Evolutionary conservation across 92 coral and sea anemone species (phyloP), one percentile per base, ranked within the genome.

Genomic region (Umimayanthus kanabou): DNA sequence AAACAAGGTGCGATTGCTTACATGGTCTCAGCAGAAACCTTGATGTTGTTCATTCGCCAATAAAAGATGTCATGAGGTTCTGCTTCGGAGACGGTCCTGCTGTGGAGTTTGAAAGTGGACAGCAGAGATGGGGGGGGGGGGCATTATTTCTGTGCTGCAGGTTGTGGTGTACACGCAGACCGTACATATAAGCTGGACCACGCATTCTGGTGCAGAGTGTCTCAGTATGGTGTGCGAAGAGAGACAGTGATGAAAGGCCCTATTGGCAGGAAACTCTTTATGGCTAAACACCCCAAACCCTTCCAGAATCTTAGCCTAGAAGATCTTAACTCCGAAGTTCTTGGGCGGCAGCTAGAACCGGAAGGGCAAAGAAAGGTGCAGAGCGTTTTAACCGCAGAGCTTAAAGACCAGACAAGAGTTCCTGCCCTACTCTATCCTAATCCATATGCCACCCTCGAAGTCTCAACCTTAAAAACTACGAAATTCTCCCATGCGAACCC

Each of bases 401-500:
- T 89, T 1, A 61, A 85, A 49, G 94, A 90, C 15, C 84, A 77
- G 28, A 77, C 61, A 18, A 65, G 91, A n/a, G 91, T 92, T 6
- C 93, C 95, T 66, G 93, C 93, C 47, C 70, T 93, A 6, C 77
- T 71, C 11, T 83, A 65, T 37, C 53, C 75, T 29, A 81, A 45
- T 58, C 95, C 95, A 14, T 39, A 26, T 49, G 61, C 82, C 77
- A 6, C 80, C 39, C 84, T 87, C 23, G 77, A 81, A 29, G 45
- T 9, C 53, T 79, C n/a, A 70, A 77, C 72, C 85, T 90, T 4
- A 80, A 67, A 29, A 14, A 23, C 58, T 94, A 94, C 82, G 89
- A 92, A 85, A 47, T 88, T 10, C 90, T 94, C 14, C 88, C 91
- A 5, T 91, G 91, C 73, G 92, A 93, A 55, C 95, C 95, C 39